Conservation (phyloP, 1,140 invertebrate genomes). For the Palaemon carinicauda region DNA sequence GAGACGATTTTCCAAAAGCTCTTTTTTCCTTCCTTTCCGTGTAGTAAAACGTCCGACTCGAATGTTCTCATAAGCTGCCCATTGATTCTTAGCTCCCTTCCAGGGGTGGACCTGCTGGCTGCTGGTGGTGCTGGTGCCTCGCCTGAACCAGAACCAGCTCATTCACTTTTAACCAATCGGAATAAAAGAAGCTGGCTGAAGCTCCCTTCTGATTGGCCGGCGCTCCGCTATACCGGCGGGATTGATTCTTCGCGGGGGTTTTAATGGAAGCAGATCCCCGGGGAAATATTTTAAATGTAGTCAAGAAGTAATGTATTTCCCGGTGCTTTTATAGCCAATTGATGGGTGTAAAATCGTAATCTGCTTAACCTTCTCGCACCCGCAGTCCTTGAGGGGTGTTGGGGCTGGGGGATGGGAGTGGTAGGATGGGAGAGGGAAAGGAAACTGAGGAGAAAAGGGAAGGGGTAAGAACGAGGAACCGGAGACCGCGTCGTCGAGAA, state of each 20-base stretch:
- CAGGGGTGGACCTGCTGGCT: background rate
- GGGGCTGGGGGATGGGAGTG: background rate
- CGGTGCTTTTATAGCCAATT: conserved; percentile 38
- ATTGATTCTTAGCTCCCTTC: background rate
- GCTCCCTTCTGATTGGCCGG: background rate
- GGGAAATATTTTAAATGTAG: conserved; percentile 53
- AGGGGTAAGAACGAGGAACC: background rate
- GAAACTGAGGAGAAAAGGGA: background rate
- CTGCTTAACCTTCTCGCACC: conserved; percentile 17
- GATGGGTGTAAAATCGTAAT: conserved; percentile 43
- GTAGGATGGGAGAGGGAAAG: background rate
- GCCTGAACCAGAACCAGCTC: background rate
- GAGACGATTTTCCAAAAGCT: no score
- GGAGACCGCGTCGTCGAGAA: background rate
- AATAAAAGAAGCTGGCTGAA: background rate
- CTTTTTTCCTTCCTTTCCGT: no score
- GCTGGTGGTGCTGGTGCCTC: background rate
- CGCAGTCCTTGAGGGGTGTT: background rate
- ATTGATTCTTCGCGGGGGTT: conserved; percentile 15
- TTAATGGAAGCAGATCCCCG: conserved; percentile 34
- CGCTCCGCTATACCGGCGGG: background rate
- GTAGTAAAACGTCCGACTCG: no score
- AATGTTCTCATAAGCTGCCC: background rate
- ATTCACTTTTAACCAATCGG: conserved; percentile 8
- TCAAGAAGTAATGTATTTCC: conserved; percentile 45